Evolutionary conservation across 2,797 vertebrate species (phyloP).

Genomic region (Apogon hyalosoma): DNA sequence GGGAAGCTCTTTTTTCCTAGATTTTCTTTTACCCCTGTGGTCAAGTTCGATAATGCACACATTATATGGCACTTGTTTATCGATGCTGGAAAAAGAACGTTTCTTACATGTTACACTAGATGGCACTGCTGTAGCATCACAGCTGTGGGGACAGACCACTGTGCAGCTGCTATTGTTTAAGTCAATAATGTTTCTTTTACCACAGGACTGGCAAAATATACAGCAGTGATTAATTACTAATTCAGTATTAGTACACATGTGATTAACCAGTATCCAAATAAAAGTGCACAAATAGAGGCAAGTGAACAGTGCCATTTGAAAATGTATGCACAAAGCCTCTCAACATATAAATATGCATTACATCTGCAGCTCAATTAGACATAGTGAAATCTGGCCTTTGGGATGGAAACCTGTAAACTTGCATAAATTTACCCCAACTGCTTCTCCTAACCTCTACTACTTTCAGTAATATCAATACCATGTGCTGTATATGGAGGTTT

Average conservation of each 20-base stretch:
- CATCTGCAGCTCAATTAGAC: slow-evolving; percentile 74
- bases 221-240: slow-evolving; percentile 76
- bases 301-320: slow-evolving; percentile 56
- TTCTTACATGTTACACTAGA: slow-evolving; percentile 68
- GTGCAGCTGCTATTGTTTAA: slow-evolving; percentile 59
- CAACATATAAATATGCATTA: slow-evolving; percentile 73
- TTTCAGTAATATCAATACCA: slow-evolving; percentile 41
- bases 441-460: slow-evolving; percentile 39
- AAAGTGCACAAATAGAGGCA: slow-evolving; percentile 52
- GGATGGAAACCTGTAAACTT: slow-evolving; percentile 60
- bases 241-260: slow-evolving; percentile 72
- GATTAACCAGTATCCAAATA: slow-evolving; percentile 73
- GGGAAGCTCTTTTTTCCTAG: background rate
- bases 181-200: slow-evolving; percentile 41
- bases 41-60: background rate
- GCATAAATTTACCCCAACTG: slow-evolving; percentile 50
- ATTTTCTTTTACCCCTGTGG: background rate
- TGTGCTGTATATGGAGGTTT: slow-evolving; percentile 46
- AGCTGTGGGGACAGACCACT: slow-evolving; percentile 3
- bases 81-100: slow-evolving; percentile 35
- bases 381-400: slow-evolving; percentile 65
- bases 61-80: slow-evolving; percentile 1
- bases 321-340: slow-evolving; percentile 61
- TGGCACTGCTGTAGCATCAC: slow-evolving; percentile 80
- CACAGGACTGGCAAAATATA: slow-evolving; percentile 48